Evolutionary conservation across 2,113 vertebrate genomes (phyloP).

Genomic region (Nesoenas mayeri): DNA sequence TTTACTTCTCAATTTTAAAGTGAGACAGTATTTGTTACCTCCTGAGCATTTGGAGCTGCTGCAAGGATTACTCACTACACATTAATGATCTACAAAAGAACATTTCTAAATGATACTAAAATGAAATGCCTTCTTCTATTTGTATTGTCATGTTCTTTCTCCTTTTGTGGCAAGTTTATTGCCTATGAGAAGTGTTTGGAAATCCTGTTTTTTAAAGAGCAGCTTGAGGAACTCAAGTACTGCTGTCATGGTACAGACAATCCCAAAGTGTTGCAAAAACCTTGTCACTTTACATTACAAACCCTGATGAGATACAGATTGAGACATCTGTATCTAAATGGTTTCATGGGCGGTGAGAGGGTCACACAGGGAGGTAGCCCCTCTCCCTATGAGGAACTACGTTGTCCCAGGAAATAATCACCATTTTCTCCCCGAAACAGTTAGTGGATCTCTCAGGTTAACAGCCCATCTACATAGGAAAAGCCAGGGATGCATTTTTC

Average conservation of each 20-base stretch:
- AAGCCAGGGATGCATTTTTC: not conserved
- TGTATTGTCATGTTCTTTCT: not conserved
- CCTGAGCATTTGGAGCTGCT: not conserved
- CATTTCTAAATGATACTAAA: not conserved
- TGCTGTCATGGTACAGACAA: not conserved
- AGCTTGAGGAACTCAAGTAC: not conserved
- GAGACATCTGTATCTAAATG: constrained; percentile 1
- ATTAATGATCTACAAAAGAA: not conserved
- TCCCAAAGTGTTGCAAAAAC: not conserved
- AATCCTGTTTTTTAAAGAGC: not conserved
- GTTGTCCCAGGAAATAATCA: constrained; percentile 24
- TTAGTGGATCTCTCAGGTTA: not conserved
- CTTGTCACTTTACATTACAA: constrained; percentile 20
- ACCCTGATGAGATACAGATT: not conserved
- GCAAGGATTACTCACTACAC: not conserved
- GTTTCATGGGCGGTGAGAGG: constrained; percentile 15
- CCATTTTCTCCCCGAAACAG: constrained; percentile 15
- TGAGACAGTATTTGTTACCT: not conserved
- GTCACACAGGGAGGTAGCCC: constrained; percentile 6
- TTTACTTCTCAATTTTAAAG: not conserved
- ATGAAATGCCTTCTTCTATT: not conserved
- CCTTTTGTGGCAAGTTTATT: not conserved
- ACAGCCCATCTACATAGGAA: not conserved
- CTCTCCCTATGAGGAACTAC: not conserved
- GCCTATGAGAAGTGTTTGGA: not conserved